Conservation (phyloP, 2,797 vertebrate genomes). For the Amazonetta brasiliensis region DNA sequence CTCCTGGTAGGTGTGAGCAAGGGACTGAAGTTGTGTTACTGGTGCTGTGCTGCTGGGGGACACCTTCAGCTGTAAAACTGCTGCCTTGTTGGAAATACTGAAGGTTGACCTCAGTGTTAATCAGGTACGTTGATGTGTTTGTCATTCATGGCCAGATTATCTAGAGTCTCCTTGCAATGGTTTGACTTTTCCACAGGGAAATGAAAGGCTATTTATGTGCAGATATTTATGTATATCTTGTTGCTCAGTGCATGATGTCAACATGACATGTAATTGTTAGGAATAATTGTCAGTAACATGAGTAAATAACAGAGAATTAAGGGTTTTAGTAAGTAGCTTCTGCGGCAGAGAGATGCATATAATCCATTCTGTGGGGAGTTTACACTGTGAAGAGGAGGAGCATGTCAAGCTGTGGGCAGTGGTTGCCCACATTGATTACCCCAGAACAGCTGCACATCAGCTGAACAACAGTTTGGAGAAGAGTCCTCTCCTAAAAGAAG, state of each 20-base stretch:
- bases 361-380: not conserved
- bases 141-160: not conserved
- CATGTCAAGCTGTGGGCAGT: not conserved
- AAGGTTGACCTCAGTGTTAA: not conserved
- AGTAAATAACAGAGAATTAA: not conserved
- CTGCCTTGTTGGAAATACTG: not conserved
- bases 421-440: rapidly evolving
- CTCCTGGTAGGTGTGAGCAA: not conserved
- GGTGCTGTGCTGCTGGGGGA: not conserved
- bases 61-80: not conserved
- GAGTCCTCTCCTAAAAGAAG: not conserved
- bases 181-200: not conserved
- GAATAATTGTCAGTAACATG: not conserved
- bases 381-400: not conserved
- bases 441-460: not conserved
- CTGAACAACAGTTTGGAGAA: not conserved
- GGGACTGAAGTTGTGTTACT: not conserved
- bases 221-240: not conserved
- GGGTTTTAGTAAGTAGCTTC: not conserved
- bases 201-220: not conserved
- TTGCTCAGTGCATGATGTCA: not conserved
- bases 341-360: rapidly evolving
- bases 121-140: not conserved
- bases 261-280: not conserved
- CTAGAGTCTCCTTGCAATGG: not conserved